Conservation (phyloP, 2,888 invertebrate genomes). For the Chymomyza amoena region DNA sequence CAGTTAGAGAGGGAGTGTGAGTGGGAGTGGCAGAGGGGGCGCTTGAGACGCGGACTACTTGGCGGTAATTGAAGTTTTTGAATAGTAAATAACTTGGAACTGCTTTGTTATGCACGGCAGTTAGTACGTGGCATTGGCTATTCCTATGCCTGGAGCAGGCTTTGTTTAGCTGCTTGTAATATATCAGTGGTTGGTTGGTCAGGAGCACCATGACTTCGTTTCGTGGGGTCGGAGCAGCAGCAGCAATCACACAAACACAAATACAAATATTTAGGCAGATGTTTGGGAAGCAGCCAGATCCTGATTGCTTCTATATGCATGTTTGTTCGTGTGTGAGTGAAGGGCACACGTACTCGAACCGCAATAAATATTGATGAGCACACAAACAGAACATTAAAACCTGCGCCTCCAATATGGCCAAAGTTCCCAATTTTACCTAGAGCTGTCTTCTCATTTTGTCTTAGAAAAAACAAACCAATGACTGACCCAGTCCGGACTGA, state of each 20-base stretch:
- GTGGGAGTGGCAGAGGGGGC: no score
- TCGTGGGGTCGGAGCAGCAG: neutral
- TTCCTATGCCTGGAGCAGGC: neutral
- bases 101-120: neutral
- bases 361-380: conserved; percentile 74
- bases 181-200: neutral
- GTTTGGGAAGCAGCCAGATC: neutral
- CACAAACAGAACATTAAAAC: conserved; percentile 70
- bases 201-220: no score
- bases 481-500: neutral
- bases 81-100: conserved; percentile 56
- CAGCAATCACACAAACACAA: conserved; percentile 18
- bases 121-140: neutral
- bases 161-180: neutral
- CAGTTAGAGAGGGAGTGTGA: neutral
- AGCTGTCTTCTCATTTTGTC: neutral
- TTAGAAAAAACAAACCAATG: neutral
- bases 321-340: conserved; percentile 34
- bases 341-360: conserved; percentile 65
- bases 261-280: conserved; percentile 47
- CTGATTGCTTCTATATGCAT: neutral
- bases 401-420: neutral
- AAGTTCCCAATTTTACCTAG: neutral
- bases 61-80: conserved; percentile 66
- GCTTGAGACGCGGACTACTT: conserved; percentile 38